Base-by-base conservation (phyloP, 1,140 invertebrate genomes). In the Bombus waltoni region DNA sequence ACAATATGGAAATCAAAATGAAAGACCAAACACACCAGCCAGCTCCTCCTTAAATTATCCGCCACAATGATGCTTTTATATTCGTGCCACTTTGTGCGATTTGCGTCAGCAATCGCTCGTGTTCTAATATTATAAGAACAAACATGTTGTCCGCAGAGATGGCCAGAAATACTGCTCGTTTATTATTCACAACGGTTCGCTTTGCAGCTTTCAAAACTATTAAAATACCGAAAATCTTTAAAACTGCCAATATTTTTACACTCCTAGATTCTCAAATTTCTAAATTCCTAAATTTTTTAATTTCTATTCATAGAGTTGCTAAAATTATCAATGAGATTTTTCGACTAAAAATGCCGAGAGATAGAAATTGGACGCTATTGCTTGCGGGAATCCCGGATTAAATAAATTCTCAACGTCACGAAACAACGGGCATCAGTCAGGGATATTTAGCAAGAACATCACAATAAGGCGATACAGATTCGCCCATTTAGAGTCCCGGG, bases 1-100 rank as follows among this genome's bases (percentile, higher is more conserved):
- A 72, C 76, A 85, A 72, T 85, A 62, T 40, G 76, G 82, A 53
- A 85, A 91, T 93, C 93, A 91, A 92, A 93, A 90, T 92, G 87
- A 81, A 90, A 87, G 89, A 76, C 78, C 25, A 28, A 76, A 72
- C 35, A 38, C 68, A 57, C 40, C 47, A 32, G 10, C 80, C 25
- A 53, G 11, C 25, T 35, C 18, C 35, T 77, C 25, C 4, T 35
- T n/a, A 38, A 40, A 77, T 38, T 44, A 18, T 47, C 25, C 9
- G 35, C 10, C 47, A 38, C 47, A 40, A 59, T 38, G 35, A 32
- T 2, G 71, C n/a, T 22, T 28, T 6, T 25, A 40, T 82, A 65
- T 82, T 32, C n/a, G 47, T 76, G 38, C 65, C 59, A 76, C 32
- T 68, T 70, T 18, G 28, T 40, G 38, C 35, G 22, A 44, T 28